These are phyloP conservation scores for Aphelinus certus DNA, from an alignment of 1,140 invertebrate species.

Conservation along the genomic window DNA sequence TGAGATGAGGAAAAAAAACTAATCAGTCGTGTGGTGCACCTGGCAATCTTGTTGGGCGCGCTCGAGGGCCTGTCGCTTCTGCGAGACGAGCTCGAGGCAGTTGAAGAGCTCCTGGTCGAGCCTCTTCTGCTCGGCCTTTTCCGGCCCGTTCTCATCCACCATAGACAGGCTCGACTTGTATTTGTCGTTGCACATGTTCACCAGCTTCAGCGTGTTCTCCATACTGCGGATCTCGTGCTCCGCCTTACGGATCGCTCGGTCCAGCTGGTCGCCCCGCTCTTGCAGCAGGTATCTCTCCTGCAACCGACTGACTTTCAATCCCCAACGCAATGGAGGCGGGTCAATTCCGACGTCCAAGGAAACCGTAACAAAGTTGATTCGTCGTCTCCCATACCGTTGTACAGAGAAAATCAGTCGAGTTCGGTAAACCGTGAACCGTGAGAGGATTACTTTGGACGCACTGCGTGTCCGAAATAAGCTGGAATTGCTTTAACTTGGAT, in stretches of 20 bases:
- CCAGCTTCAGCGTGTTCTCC: constrained; percentile 76
- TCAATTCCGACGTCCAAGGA: too few species aligned
- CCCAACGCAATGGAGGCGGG: too few species aligned
- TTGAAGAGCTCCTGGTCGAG: constrained; percentile 67
- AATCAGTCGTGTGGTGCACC: constrained; percentile 36
- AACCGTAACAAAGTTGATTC: too few species aligned
- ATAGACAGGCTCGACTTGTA: constrained; percentile 68
- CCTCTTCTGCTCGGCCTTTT: constrained; percentile 63
- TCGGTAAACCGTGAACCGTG: too few species aligned
- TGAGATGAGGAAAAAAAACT: too few species aligned
- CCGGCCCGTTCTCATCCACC: constrained; percentile 63
- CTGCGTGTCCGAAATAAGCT: too few species aligned
- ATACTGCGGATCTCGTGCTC: constrained; percentile 79
- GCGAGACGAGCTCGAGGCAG: constrained; percentile 46
- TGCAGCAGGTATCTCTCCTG: constrained; percentile 73
- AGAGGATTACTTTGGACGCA: too few species aligned
- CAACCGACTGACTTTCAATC: not conserved
- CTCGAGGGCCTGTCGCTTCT: constrained; percentile 32
- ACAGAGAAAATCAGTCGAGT: too few species aligned
- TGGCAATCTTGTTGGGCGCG: constrained; percentile 40
- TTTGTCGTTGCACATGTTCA: constrained; percentile 74
- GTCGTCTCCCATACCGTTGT: too few species aligned
- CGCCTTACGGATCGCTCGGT: constrained; percentile 72
- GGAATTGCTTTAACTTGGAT: too few species aligned
- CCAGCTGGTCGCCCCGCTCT: constrained; percentile 75